These are phyloP conservation scores for Xenentodon cancila DNA, from an alignment of 2,797 vertebrate genomes.

Conservation along the genomic window DNA sequence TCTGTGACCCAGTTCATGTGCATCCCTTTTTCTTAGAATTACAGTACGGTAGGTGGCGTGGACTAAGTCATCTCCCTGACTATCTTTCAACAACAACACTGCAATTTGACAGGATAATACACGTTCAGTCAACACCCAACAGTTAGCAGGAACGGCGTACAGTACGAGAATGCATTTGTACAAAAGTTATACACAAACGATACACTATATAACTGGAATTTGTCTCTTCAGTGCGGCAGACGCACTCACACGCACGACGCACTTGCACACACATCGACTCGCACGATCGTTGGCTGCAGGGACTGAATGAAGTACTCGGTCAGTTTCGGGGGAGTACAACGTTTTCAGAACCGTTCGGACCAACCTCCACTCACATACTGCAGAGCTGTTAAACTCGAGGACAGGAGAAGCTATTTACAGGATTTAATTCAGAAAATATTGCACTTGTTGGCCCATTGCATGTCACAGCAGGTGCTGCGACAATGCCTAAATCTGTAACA, in stretches of 20 bases:
- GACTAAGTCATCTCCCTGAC: slow-evolving; percentile 67
- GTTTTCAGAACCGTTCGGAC: slow-evolving; percentile 44
- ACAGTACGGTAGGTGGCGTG: slow-evolving; percentile 63
- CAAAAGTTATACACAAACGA: slow-evolving; percentile 80
- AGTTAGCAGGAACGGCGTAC: slow-evolving; percentile 75
- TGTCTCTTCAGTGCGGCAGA: slow-evolving; percentile 63
- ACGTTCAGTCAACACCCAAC: slow-evolving; percentile 71
- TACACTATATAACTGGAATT: slow-evolving; percentile 66
- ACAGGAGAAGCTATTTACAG: slow-evolving; percentile 90
- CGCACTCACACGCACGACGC: slow-evolving; percentile 28
- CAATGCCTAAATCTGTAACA: slow-evolving; percentile 89
- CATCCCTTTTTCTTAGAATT: slow-evolving; percentile 50
- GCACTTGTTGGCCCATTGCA: slow-evolving; percentile 98
- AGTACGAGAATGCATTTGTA: slow-evolving; percentile 76
- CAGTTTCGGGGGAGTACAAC: slow-evolving; percentile 29
- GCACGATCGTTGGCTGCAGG: slow-evolving; percentile 41
- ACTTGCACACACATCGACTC: slow-evolving; percentile 30
- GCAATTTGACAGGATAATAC: slow-evolving; percentile 75
- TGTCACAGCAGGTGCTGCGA: slow-evolving; percentile 85
- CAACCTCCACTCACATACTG: slow-evolving; percentile 67
- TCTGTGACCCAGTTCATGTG: slow-evolving; percentile 46
- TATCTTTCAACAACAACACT: slow-evolving; percentile 76
- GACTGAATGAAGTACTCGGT: slow-evolving; percentile 42
- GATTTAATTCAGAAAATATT: slow-evolving; percentile 96
- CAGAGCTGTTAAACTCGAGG: slow-evolving; percentile 72